These are phyloP conservation scores for Bombyx mori DNA, from an alignment of 1,140 invertebrate genomes.

Conservation along the genomic window ASM3026992v2 NC_085108.1:4710001-4710500, in stretches of 20 bases:
- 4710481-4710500: no score
- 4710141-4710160: conserved; percentile 10
- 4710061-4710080: no score
- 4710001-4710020: no score
- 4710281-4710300: not conserved
- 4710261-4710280: not conserved
- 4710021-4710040: no score
- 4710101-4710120: no score
- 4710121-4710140: not conserved
- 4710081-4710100: no score
- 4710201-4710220: conserved; percentile 5
- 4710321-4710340: not conserved
- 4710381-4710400: not conserved
- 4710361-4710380: not conserved
- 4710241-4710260: not conserved
- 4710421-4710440: not conserved
- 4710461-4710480: not conserved
- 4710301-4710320: conserved; percentile 2
- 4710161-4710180: conserved; percentile 8
- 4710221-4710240: not conserved
- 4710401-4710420: conserved; percentile 1
- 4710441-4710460: not conserved
- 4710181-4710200: conserved; percentile 5
- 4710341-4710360: not conserved
- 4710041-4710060: no score